These are phyloP conservation scores for Danaus melanippus DNA, from an alignment of 1,140 invertebrate species.

Conservation along the genomic window DNA sequence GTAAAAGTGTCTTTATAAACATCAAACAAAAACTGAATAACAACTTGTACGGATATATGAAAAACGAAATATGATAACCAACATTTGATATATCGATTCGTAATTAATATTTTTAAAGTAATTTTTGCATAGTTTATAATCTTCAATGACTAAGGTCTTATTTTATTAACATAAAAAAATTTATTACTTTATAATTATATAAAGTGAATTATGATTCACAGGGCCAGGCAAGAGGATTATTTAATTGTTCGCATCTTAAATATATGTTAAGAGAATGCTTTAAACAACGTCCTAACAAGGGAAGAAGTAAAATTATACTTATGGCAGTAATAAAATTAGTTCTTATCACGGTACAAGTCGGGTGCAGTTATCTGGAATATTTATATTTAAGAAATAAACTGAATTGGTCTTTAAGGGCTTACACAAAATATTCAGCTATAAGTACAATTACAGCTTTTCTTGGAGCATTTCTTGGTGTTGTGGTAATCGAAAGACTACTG, in stretches of 20 bases:
- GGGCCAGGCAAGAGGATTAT: slow-evolving; percentile 64
- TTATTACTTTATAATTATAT: too few relatives aligned
- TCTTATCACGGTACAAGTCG: slow-evolving; percentile 71
- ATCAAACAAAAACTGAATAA: too few relatives aligned
- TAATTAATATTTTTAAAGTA: too few relatives aligned
- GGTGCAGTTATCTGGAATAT: slow-evolving; percentile 74
- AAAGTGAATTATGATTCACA: slow-evolving; percentile 26
- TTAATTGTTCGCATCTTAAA: slow-evolving; percentile 73
- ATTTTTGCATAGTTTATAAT: too few relatives aligned
- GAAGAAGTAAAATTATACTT: slow-evolving; percentile 74
- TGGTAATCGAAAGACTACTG: slow-evolving; percentile 8
- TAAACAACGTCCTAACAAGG: slow-evolving; percentile 74
- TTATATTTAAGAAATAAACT: slow-evolving; percentile 77
- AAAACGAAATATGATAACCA: too few relatives aligned
- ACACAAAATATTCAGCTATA: slow-evolving; percentile 61
- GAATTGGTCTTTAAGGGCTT: slow-evolving; percentile 77
- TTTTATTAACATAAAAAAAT: too few relatives aligned
- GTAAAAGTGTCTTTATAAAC: too few relatives aligned
- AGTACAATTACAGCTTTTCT: slow-evolving; percentile 3
- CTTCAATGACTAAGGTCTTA: too few relatives aligned
- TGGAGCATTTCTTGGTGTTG: slow-evolving; percentile 8
- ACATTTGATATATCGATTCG: too few relatives aligned
- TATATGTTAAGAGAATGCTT: slow-evolving; percentile 75
- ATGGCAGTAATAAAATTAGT: slow-evolving; percentile 72
- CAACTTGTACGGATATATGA: too few relatives aligned